A percentile compares a stretch with the other conserved stretches of the same genome.
Conservation (phyloP, 2,888 invertebrate species). For the Noctua comes region DNA sequence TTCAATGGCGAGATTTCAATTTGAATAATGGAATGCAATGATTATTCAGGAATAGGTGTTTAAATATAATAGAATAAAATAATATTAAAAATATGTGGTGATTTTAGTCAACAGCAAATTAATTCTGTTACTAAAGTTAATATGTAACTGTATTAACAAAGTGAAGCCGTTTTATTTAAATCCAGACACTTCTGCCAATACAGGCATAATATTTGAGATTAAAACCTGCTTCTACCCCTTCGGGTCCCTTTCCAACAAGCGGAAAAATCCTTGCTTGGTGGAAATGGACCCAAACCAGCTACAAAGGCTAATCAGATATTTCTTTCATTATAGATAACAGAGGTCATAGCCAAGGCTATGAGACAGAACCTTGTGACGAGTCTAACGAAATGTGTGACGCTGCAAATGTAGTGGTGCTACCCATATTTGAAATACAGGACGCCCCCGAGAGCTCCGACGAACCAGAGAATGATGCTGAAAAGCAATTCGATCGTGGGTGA, state of each 20-base stretch:
- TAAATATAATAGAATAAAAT: too few species aligned
- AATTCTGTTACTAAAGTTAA: background rate
- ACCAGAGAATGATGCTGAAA: slow-evolving; percentile 22
- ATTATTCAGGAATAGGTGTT: background rate
- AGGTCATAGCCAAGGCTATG: background rate
- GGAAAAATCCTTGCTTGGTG: background rate
- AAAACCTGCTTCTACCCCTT: background rate
- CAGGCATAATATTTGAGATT: background rate
- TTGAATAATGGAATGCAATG: slow-evolving; percentile 17
- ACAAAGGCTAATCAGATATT: background rate
- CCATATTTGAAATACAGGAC: slow-evolving; percentile 47
- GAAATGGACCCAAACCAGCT: background rate
- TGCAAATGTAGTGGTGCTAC: slow-evolving; percentile 10
- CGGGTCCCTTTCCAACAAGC: background rate
- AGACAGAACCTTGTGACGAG: background rate
- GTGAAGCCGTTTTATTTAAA: too few species aligned
- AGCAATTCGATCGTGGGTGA: slow-evolving; percentile 20
- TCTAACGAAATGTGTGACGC: background rate
- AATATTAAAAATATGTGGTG: too few species aligned
- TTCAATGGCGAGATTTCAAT: slow-evolving; percentile 18
- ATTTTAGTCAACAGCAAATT: background rate
- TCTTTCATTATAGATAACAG: background rate
- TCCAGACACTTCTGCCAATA: background rate
- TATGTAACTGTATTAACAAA: background rate
- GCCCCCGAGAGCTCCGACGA: slow-evolving; percentile 7